These are phyloP conservation scores for Parnassius orleans DNA, from an alignment of 2,888 invertebrate species.

Conservation along the genomic window DNA sequence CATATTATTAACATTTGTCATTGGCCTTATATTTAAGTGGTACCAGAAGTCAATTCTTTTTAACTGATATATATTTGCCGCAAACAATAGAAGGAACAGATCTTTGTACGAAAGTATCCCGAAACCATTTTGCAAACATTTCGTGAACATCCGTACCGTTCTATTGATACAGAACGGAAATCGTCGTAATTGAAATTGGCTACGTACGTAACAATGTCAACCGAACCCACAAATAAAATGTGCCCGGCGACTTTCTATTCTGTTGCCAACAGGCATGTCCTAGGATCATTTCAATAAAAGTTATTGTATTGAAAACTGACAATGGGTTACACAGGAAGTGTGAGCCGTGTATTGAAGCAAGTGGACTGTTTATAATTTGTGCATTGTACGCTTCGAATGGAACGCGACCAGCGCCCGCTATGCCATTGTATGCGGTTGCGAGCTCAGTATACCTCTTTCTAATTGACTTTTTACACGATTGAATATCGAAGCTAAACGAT, in stretches of 20 bases:
- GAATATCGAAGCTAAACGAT: constrained; percentile 44
- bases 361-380: constrained; percentile 81
- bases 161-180: constrained; percentile 70
- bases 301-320: constrained; percentile 77
- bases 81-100: constrained; percentile 39
- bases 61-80: constrained; percentile 60
- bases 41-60: constrained; percentile 13
- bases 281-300: constrained; percentile 78
- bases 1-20: too few relatives aligned
- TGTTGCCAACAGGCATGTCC: constrained; percentile 61
- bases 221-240: constrained; percentile 70
- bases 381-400: constrained; percentile 68
- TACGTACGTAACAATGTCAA: constrained; percentile 62
- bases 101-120: constrained; percentile 44
- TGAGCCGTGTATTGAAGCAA: constrained; percentile 73
- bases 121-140: constrained; percentile 57
- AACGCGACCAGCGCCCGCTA: constrained; percentile 58
- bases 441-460: constrained; percentile 58
- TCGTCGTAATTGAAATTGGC: constrained; percentile 65
- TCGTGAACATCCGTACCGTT: constrained; percentile 54
- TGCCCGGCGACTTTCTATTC: constrained; percentile 48
- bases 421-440: constrained; percentile 55
- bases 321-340: constrained; percentile 76
- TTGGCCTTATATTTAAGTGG: too few relatives aligned
- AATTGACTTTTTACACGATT: constrained; percentile 67